Base-by-base conservation (phyloP, 2,797 vertebrate genomes). In the Gadopsis marmoratus region DNA sequence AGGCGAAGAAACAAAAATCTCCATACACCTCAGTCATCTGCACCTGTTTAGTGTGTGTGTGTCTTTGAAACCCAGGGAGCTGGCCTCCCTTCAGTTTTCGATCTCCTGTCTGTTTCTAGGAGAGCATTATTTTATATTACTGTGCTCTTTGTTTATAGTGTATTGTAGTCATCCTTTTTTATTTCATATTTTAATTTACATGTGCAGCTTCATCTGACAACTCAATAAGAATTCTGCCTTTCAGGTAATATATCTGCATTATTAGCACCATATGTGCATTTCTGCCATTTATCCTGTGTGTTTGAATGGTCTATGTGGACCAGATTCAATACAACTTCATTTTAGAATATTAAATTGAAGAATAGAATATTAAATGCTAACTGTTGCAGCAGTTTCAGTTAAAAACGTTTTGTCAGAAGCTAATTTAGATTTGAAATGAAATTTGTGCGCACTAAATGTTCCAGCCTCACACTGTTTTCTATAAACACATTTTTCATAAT, bases 1-100 rank as follows among this genome's bases (percentile, higher is more conserved):
- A 0, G 63, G 66, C 47, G 39, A 84, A 83, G 61, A 62, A 84
- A 93, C 84, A 94, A 80, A 82, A 26, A 13, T 12, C 81, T 21
- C 2, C 79, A 72, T 4, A 65, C 11, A 1, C 17, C 55, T 65
- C 81, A 84, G 68, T 47, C 79, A 31, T 89, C 83, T 0, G n/a
- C 12, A 16, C 65, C 78, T 41, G 26, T 89, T 54, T 91, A 87
- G 23, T 37, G 51, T 70, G 41, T 51, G 17, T 23, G 31, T 66
- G n/a, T 31, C 41, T 76, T 51, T 45, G 7, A 62, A 50, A 47
- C 21, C 51, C n/a, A 41, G 54, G 58, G 71, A 68, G 71, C 80
- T 65, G 82, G 66, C 21, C 14, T 80, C 19, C 19, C 45, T 65
- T 63, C 10, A 50, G 0, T 55, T 39, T 56, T 64, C 35, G 26